Percentiles rank a stretch among this genome's conserved stretches.
phyloP scores from a whole-genome alignment of 2,888 invertebrate species.

The Clivina fossor region DNA sequence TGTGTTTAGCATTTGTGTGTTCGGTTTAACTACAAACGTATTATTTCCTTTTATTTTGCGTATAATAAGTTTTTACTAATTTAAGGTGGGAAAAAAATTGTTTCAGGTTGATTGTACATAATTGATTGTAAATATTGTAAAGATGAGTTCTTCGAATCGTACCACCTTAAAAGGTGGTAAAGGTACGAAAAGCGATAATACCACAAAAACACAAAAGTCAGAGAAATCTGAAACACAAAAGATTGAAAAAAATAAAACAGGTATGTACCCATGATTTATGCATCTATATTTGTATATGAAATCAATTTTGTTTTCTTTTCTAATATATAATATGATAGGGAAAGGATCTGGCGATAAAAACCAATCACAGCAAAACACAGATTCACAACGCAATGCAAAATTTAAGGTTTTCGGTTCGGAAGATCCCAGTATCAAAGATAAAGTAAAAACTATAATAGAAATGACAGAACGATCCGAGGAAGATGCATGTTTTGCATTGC shows the following conservation, averaged over 20 bases:
- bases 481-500: slow-evolving; percentile 88
- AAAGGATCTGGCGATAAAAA: slow-evolving; percentile 49
- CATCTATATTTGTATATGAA: no score
- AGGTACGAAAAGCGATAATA: slow-evolving; percentile 49
- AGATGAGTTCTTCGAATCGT: slow-evolving; percentile 71
- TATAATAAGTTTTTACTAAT: slow-evolving; percentile 34
- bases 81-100: no score
- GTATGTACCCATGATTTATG: slow-evolving; percentile 11
- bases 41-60: slow-evolving; percentile 8
- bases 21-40: neutral
- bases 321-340: slow-evolving; percentile 39
- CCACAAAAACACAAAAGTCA: slow-evolving; percentile 49
- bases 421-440: slow-evolving; percentile 63
- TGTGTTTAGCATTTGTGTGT: slow-evolving; percentile 8
- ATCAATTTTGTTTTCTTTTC: slow-evolving; percentile 1
- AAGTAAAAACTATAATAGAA: slow-evolving; percentile 84
- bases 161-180: slow-evolving; percentile 67
- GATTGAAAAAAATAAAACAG: slow-evolving; percentile 32
- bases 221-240: slow-evolving; percentile 52
- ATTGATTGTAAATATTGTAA: slow-evolving; percentile 78
- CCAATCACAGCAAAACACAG: slow-evolving; percentile 44
- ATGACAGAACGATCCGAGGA: slow-evolving; percentile 88
- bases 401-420: slow-evolving; percentile 51
- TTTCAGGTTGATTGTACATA: slow-evolving; percentile 76
- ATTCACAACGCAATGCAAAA: slow-evolving; percentile 36